These are phyloP conservation scores for Vultur gryphus DNA, from an alignment of 2,797 vertebrate species.

Conservation along the genomic window DNA sequence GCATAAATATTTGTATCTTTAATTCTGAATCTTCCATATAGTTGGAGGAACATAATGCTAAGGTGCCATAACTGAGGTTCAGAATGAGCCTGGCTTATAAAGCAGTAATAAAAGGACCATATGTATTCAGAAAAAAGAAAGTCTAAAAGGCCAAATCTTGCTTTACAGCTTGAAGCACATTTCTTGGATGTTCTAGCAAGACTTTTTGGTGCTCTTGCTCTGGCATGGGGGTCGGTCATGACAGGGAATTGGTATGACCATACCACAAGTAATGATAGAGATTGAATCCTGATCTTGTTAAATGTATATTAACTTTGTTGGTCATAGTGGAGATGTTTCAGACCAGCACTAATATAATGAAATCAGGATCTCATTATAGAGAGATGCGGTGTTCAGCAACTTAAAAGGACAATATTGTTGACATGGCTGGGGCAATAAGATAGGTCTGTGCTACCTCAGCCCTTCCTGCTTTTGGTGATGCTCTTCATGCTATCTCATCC, in stretches of 20 bases:
- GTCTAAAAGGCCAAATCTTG: background rate
- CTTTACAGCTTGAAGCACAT: background rate
- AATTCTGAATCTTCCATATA: background rate
- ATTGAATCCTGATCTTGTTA: background rate
- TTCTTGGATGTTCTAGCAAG: background rate
- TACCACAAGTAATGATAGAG: rapidly evolving
- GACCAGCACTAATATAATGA: background rate
- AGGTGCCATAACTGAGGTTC: background rate
- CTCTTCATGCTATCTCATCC: background rate
- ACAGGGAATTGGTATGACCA: background rate
- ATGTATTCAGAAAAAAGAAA: background rate
- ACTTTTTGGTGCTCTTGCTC: background rate
- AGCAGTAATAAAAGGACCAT: background rate
- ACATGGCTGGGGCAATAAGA: background rate
- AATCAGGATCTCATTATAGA: background rate
- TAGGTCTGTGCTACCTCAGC: background rate
- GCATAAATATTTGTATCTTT: background rate
- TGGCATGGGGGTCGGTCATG: background rate
- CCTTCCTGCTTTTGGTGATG: background rate
- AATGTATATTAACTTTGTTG: background rate
- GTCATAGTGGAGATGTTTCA: background rate
- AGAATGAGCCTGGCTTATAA: background rate
- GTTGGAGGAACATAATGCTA: background rate
- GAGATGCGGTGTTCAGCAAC: background rate
- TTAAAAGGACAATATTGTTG: background rate